These are phyloP conservation scores for Siderastrea siderea DNA, from an alignment of 92 coral and sea anemone genomes.

Conservation along the genomic window DNA sequence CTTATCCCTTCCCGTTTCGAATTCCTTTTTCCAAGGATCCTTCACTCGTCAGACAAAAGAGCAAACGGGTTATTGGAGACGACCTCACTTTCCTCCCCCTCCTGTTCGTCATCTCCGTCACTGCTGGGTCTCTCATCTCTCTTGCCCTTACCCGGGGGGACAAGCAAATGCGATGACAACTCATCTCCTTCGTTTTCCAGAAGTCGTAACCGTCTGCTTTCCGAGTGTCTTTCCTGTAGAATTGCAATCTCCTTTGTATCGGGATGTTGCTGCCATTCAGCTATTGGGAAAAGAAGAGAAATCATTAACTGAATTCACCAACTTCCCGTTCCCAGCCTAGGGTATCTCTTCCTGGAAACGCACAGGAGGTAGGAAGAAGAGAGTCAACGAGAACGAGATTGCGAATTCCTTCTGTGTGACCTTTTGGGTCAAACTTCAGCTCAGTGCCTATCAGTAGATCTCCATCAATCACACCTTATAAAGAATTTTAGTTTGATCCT, in stretches of 20 bases:
- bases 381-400: no score
- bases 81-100: constrained; percentile 62
- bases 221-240: constrained; percentile 80
- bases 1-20: background rate
- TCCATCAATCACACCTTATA: no score
- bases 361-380: no score
- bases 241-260: constrained; percentile 80
- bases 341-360: no score
- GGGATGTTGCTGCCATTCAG: constrained; percentile 83
- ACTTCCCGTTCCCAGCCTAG: no score
- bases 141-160: constrained; percentile 44
- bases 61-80: constrained; percentile 83
- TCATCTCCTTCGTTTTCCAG: constrained; percentile 70
- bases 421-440: no score
- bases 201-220: constrained; percentile 64
- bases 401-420: no score
- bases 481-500: no score
- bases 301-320: background rate
- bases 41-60: constrained; percentile 83
- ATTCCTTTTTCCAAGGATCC: background rate
- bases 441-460: no score
- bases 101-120: constrained; percentile 75
- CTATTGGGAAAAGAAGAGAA: constrained; percentile 37
- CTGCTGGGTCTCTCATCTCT: constrained; percentile 63
- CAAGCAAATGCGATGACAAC: constrained; percentile 41